These are phyloP conservation scores for Anoplopoma fimbria DNA, from an alignment of 2,113 vertebrate genomes.

Conservation along the genomic window DNA sequence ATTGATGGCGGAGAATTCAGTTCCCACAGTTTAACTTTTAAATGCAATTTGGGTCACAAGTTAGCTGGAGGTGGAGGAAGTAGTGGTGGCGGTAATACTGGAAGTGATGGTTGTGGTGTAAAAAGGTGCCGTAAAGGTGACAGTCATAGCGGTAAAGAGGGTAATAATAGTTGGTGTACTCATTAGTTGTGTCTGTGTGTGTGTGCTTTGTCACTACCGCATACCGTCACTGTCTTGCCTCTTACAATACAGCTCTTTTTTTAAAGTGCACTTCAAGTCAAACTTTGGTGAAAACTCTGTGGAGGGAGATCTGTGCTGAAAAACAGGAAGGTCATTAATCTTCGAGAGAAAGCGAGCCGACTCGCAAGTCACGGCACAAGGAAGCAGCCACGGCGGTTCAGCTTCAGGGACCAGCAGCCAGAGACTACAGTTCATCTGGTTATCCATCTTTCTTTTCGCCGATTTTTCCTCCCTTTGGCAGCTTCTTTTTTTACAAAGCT, in stretches of 20 bases:
- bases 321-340: conserved; percentile 78
- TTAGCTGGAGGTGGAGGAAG: not conserved
- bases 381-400: conserved; percentile 45
- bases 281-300: conserved; percentile 44
- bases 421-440: conserved; percentile 27
- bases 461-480: conserved; percentile 1
- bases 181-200: not conserved
- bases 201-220: not conserved
- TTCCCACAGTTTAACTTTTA: conserved; percentile 8
- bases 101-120: not conserved
- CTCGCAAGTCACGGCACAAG: conserved; percentile 57
- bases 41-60: not conserved
- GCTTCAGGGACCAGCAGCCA: conserved; percentile 39
- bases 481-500: conserved; percentile 4
- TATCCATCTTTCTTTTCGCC: conserved; percentile 37
- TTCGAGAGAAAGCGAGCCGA: conserved; percentile 57
- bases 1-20: not conserved
- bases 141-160: conserved; percentile 8
- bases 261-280: conserved; percentile 37
- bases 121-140: not conserved
- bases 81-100: conserved; percentile 5
- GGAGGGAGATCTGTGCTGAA: conserved; percentile 61
- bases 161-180: not conserved
- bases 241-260: conserved; percentile 36
- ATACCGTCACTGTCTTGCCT: conserved; percentile 17